These are phyloP conservation scores for Tretioscincus oriximinensis DNA, from an alignment of 2,113 vertebrate species.

Conservation along the genomic window DNA sequence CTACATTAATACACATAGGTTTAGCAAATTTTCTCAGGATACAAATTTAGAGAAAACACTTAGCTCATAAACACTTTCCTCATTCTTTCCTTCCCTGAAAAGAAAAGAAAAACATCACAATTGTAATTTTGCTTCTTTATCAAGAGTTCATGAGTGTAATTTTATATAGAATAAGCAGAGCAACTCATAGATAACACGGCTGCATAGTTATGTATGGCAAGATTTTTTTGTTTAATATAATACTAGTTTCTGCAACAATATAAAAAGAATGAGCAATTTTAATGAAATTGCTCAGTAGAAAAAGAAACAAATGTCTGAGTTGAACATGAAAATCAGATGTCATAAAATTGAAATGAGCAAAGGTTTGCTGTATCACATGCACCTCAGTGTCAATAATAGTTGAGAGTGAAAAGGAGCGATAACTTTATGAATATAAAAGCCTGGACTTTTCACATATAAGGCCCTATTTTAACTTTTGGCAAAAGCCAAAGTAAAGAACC, in stretches of 20 bases:
- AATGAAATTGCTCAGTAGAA: not conserved
- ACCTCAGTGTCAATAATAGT: no score
- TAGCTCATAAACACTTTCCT: conserved; percentile 11
- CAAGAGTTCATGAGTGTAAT: no score
- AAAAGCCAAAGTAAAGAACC: no score
- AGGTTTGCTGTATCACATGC: no score
- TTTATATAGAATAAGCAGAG: no score
- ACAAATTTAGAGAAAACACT: not conserved
- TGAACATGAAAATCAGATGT: not conserved
- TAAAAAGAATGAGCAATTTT: not conserved
- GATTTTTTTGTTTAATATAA: not conserved
- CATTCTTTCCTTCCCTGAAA: not conserved
- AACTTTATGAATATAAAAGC: no score
- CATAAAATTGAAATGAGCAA: not conserved
- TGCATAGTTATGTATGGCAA: not conserved
- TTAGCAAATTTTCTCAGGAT: conserved; percentile 9
- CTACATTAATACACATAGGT: conserved; percentile 7
- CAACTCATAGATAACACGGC: not conserved
- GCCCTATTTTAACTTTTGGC: no score
- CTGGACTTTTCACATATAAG: no score
- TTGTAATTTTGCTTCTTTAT: not conserved
- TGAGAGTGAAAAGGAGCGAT: no score
- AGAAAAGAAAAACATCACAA: not conserved
- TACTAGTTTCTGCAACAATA: not conserved
- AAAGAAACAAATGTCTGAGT: not conserved